Percentiles rank a stretch among this genome's conserved stretches.
Conservation (phyloP, 2,797 vertebrate genomes). For the Sebastolobus alascanus region DNA sequence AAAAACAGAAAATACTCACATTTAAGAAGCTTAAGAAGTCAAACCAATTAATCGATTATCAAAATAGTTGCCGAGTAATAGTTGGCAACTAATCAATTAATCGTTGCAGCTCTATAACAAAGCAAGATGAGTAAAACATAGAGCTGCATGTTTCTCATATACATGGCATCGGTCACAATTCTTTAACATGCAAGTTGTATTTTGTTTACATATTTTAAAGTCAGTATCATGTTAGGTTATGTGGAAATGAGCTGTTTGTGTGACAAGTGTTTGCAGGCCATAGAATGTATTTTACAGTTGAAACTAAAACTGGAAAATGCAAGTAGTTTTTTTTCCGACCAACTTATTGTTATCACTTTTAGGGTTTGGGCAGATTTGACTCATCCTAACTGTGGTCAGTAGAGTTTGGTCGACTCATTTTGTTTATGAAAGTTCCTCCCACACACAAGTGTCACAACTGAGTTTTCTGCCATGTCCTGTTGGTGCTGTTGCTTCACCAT, state of each 20-base stretch:
- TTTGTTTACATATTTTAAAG: background rate
- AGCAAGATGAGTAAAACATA: background rate
- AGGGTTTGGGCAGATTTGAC: slow-evolving; percentile 31
- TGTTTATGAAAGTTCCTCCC: slow-evolving; percentile 41
- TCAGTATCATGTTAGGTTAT: background rate
- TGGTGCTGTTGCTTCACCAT: background rate
- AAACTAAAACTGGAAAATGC: slow-evolving; percentile 2
- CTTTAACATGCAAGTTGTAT: background rate
- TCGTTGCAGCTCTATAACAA: background rate
- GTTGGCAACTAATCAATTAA: too few species aligned
- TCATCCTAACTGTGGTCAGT: slow-evolving; percentile 41
- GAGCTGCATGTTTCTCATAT: background rate
- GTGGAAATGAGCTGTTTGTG: background rate
- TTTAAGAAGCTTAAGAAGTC: too few species aligned
- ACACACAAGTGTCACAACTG: slow-evolving; percentile 4
- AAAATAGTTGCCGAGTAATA: too few species aligned
- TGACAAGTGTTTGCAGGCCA: background rate
- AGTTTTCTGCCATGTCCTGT: background rate
- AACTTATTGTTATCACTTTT: slow-evolving; percentile 11
- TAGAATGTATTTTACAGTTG: background rate
- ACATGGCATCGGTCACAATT: background rate
- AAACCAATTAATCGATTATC: too few species aligned
- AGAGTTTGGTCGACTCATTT: slow-evolving; percentile 10
- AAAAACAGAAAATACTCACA: too few species aligned
- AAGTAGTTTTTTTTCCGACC: background rate